These are phyloP conservation scores for Pyralis farinalis DNA, from an alignment of 2,888 invertebrate species.

Conservation along the genomic window DNA sequence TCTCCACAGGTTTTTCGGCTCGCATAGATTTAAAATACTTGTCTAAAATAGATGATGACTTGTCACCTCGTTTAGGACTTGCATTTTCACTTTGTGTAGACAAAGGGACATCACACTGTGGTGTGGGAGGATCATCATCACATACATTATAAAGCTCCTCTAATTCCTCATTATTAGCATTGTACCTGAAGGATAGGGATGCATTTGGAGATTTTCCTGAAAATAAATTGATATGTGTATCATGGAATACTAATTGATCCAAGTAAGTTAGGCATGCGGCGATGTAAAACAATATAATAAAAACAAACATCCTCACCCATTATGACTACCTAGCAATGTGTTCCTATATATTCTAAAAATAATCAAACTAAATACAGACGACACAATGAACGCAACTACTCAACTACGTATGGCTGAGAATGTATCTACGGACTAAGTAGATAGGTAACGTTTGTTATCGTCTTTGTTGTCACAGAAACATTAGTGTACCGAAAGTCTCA, in stretches of 20 bases:
- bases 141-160: conserved; percentile 85
- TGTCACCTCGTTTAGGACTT: conserved; percentile 68
- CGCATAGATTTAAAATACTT: conserved; percentile 75
- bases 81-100: conserved; percentile 53
- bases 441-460: conserved; percentile 36
- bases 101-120: conserved; percentile 65
- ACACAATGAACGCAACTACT: conserved; percentile 19
- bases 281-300: conserved; percentile 3
- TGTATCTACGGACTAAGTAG: conserved; percentile 13
- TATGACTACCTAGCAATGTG: not conserved
- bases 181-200: conserved; percentile 84
- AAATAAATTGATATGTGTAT: conserved; percentile 22
- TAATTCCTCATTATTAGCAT: conserved; percentile 88
- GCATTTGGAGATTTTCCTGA: conserved; percentile 70
- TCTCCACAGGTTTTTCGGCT: conserved; percentile 51
- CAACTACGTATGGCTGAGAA: conserved; percentile 20
- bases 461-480: conserved; percentile 58
- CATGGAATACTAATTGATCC: no score
- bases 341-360: conserved; percentile 11
- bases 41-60: conserved; percentile 67
- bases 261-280: no score
- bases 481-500: conserved; percentile 9
- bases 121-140: conserved; percentile 78
- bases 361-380: conserved; percentile 10
- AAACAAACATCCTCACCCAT: not conserved